A percentile compares a stretch with the other conserved stretches of the same genome.
Evolutionary conservation across 1,140 invertebrate genomes (phyloP).

Genomic region (Zaprionus gabonicus): DNA sequence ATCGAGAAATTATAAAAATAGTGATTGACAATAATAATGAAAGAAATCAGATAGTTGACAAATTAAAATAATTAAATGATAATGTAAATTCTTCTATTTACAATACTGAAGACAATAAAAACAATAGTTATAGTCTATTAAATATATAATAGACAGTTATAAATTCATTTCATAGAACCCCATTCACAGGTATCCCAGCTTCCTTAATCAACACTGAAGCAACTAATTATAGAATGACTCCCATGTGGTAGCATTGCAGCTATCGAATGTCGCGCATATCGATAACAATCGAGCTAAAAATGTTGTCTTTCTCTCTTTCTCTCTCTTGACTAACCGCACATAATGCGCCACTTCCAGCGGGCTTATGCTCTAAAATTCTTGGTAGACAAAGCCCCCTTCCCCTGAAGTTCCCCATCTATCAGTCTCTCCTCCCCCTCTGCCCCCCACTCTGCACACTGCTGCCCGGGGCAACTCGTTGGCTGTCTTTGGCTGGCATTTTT

Average conservation of each 20-base stretch:
- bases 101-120: no score
- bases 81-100: no score
- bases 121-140: no score
- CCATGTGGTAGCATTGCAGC: conserved; percentile 37
- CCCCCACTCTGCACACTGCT: neutral
- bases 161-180: neutral
- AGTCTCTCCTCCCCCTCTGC: neutral
- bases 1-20: neutral
- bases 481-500: conserved; percentile 60
- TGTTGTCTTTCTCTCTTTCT: neutral
- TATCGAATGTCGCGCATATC: conserved; percentile 41
- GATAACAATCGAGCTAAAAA: conserved; percentile 25
- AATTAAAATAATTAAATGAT: neutral
- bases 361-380: conserved; percentile 21
- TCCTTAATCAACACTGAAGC: neutral
- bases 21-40: neutral
- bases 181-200: neutral
- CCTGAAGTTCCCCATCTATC: neutral
- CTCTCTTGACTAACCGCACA: conserved; percentile 23
- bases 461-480: conserved; percentile 12
- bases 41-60: neutral
- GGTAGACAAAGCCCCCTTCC: neutral
- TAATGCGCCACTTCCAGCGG: conserved; percentile 37
- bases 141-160: no score
- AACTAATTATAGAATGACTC: conserved; percentile 3